These are phyloP conservation scores for Neoseiulus cucumeris DNA, from an alignment of 1,140 invertebrate genomes.

Conservation along the genomic window DNA sequence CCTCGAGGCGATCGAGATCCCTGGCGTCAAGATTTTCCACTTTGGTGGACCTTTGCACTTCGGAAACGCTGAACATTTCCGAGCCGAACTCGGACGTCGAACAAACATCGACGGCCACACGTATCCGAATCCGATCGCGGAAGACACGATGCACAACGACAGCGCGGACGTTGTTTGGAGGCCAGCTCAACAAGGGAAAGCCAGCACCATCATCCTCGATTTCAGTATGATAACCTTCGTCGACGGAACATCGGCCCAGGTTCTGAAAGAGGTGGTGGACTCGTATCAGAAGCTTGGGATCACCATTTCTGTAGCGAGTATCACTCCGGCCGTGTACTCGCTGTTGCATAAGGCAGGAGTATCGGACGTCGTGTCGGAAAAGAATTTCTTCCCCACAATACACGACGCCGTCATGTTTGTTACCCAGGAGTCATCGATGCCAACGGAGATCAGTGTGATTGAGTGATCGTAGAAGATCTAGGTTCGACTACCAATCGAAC, in stretches of 20 bases:
- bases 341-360: constrained; percentile 36
- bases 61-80: constrained; percentile 31
- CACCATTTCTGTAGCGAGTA: constrained; percentile 13
- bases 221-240: not conserved
- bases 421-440: too few species aligned
- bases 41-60: constrained; percentile 32
- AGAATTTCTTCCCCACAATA: constrained; percentile 42
- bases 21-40: constrained; percentile 29
- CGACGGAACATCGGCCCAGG: not conserved
- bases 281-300: constrained; percentile 16
- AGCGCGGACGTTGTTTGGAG: constrained; percentile 11
- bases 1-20: constrained; percentile 22
- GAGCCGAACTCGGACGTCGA: constrained; percentile 24
- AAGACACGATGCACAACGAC: not conserved
- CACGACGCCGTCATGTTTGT: constrained; percentile 39
- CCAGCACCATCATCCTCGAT: constrained; percentile 11
- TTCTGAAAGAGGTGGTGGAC: constrained; percentile 14
- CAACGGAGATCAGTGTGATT: too few species aligned
- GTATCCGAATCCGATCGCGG: constrained; percentile 26
- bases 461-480: too few species aligned
- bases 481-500: too few species aligned
- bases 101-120: constrained; percentile 20
- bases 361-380: constrained; percentile 31
- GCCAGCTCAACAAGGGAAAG: constrained; percentile 18
- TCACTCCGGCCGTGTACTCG: constrained; percentile 36